Evolutionary conservation across 2,888 invertebrate genomes (phyloP), one percentile per base, ranked within the genome.

Genomic region (Drosophila pseudotakahashii): DNA sequence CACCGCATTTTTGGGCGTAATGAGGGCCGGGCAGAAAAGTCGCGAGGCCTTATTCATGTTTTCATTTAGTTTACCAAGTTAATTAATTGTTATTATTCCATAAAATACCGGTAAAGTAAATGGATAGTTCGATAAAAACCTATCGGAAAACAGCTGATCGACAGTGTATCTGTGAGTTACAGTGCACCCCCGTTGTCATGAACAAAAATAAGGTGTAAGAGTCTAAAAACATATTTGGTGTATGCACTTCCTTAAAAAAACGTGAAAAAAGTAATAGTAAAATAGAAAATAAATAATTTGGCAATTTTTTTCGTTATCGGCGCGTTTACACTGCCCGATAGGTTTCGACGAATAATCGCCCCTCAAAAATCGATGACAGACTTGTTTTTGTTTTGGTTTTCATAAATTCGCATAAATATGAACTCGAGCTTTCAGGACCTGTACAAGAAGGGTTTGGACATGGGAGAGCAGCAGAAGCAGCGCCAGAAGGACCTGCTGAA

Each of bases 21-120:
- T 91, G 23, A 94, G 92, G 2, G 94, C 81, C 0, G 96, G 96
- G 90, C 96, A 95, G 91, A 96, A 96, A 77, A 96, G 89, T 86
- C 93, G 94, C 0, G 96, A 95, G 32, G 96, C 85, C 81, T 92
- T 93, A 73, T 93, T 92, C 93, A 94, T 93, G 0, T 11, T 68
- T 34, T 11, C 10, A n/a, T 19, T 26, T 5, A 14, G 30, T 59
- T 47, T 53, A 7, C 30, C 5, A 4, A 41, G 23, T 7, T 11
- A 1, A 2, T 2, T 19, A 13, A 3, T 19, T 11, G 2, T 30
- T 39, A 7, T 26, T 63, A 37, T 16, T 34, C 10, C 7, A 48
- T 44, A 14, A 30, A n/a, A 48, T 26, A 26, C 64, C 69, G 67
- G 69, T 50, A 26, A 42, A 32, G 16, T 13, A 42, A 16, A 10